phyloP scores from a whole-genome alignment of 2,113 vertebrate species.

The Columba livia region DNA sequence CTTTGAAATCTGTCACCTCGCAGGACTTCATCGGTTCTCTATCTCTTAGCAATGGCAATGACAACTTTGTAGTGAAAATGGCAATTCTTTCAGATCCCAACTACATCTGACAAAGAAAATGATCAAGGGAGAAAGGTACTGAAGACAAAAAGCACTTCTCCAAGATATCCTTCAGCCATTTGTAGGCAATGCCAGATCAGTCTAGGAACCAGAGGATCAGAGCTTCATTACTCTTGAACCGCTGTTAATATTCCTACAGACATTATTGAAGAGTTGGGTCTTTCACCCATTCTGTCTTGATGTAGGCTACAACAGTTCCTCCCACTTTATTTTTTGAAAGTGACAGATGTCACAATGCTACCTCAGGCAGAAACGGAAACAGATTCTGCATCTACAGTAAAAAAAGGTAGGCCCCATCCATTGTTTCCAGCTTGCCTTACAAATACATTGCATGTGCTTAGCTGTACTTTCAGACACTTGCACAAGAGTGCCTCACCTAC shows the following conservation, averaged over 20 bases:
- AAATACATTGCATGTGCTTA: not conserved
- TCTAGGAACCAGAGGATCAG: not conserved
- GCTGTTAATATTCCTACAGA: not conserved
- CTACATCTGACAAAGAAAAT: not conserved
- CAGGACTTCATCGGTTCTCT: not conserved
- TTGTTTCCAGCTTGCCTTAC: not conserved
- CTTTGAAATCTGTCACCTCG: not conserved
- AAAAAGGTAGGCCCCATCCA: not conserved
- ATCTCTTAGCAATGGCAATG: not conserved
- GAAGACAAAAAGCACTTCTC: not conserved
- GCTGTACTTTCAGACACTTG: not conserved
- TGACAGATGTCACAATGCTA: not conserved
- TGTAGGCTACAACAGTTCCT: not conserved
- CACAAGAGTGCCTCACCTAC: not conserved
- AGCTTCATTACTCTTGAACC: not conserved
- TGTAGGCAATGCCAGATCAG: not conserved
- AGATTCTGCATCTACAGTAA: not conserved
- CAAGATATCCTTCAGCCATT: not conserved
- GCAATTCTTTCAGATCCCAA: not conserved
- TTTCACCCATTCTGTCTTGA: not conserved
- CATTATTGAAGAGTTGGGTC: not conserved
- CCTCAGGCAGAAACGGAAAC: not conserved
- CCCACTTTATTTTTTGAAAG: not conserved
- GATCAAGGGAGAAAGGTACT: not conserved
- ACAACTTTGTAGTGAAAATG: not conserved